phyloP scores from a whole-genome alignment of 2,113 vertebrate species.

The Formicarius rufipectus region DNA sequence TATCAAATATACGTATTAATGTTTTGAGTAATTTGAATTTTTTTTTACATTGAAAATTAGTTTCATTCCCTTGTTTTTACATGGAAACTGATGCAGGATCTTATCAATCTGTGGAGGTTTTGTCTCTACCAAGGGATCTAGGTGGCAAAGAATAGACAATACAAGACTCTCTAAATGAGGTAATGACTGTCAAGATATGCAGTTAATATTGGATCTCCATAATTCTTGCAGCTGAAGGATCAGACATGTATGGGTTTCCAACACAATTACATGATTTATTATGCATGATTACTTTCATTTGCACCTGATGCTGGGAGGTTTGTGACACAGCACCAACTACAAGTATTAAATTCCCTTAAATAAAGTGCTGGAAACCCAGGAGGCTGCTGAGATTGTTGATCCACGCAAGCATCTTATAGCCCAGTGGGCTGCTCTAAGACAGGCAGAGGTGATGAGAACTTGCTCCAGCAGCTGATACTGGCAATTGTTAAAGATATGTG shows the following conservation, averaged over 20 bases:
- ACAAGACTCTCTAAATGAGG: neutral
- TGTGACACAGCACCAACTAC: neutral
- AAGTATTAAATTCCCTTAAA: neutral
- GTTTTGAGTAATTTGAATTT: neutral
- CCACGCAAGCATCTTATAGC: neutral
- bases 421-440: neutral
- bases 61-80: neutral
- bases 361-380: neutral
- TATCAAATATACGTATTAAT: neutral
- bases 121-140: neutral
- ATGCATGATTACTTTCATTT: conserved; percentile 3
- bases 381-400: neutral
- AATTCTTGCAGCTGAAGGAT: neutral
- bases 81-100: neutral
- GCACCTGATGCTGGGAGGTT: neutral
- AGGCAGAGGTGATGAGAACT: neutral
- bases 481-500: neutral
- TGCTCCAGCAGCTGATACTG: neutral
- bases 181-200: neutral
- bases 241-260: neutral
- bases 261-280: conserved; percentile 1
- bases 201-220: neutral
- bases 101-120: neutral
- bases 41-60: neutral
- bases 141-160: neutral